Evolutionary conservation across 2,888 invertebrate genomes (phyloP).

Genomic region (Ectropis crepuscularia): DNA sequence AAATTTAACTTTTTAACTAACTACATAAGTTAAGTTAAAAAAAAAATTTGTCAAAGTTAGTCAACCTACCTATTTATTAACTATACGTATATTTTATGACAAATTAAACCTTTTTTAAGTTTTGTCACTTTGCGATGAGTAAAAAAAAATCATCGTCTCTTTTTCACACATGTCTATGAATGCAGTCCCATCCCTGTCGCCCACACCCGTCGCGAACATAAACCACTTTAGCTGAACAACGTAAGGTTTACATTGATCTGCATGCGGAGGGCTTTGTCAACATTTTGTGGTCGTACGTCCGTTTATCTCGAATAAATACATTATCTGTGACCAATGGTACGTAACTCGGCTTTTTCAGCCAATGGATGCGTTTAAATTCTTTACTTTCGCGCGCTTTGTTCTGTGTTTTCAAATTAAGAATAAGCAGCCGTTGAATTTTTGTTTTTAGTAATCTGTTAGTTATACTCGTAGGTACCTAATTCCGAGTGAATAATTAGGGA

Average conservation of each 20-base stretch:
- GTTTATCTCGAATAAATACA: conserved; percentile 79
- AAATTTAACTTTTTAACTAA: too few species aligned
- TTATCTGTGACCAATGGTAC: conserved; percentile 83
- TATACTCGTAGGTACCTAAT: neutral
- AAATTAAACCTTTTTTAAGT: too few species aligned
- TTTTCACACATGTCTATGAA: conserved; percentile 52
- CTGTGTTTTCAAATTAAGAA: conserved; percentile 56
- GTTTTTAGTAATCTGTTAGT: neutral
- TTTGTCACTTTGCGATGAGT: too few species aligned
- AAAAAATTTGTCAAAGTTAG: too few species aligned
- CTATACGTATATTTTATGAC: too few species aligned
- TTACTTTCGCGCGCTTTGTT: conserved; percentile 65
- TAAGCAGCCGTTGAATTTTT: conserved; percentile 34
- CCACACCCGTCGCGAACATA: conserved; percentile 49
- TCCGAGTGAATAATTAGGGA: neutral
- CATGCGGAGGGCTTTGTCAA: conserved; percentile 63
- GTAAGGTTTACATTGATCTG: conserved; percentile 51
- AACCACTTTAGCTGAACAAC: conserved; percentile 34
- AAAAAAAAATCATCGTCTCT: conserved; percentile 42
- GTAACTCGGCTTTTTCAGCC: conserved; percentile 73
- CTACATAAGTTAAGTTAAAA: too few species aligned
- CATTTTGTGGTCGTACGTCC: conserved; percentile 76
- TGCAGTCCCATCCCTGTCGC: conserved; percentile 62
- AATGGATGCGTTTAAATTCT: conserved; percentile 66
- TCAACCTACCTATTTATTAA: too few species aligned